A percentile compares a stretch with the other conserved stretches of the same genome.
Evolutionary conservation across 2,113 vertebrate genomes (phyloP).

Genomic region (Oostethus manadensis): DNA sequence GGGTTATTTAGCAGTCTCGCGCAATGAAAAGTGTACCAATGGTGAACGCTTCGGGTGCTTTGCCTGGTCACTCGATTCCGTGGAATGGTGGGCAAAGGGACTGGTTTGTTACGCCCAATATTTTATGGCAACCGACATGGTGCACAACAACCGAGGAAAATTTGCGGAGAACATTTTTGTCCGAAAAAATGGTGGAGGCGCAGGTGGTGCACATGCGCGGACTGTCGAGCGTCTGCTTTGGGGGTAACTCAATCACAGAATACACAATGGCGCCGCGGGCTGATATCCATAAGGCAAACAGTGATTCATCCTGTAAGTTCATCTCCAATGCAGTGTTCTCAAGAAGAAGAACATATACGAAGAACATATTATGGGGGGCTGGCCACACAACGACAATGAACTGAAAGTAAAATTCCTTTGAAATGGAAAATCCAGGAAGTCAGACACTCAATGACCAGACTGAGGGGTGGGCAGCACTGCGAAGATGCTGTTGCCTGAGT

Average conservation of each 20-base stretch:
- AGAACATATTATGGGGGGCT: slow-evolving; percentile 31
- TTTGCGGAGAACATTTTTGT: too few relatives aligned
- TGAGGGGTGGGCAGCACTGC: slow-evolving; percentile 35
- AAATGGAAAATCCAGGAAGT: slow-evolving; percentile 53
- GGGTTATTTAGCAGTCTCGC: too few relatives aligned
- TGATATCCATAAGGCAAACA: slow-evolving; percentile 65
- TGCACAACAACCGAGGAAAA: too few relatives aligned
- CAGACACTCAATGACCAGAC: slow-evolving; percentile 44
- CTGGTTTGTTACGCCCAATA: too few relatives aligned
- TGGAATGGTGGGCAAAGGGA: too few relatives aligned
- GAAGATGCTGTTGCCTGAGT: slow-evolving; percentile 48
- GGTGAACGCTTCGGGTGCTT: too few relatives aligned
- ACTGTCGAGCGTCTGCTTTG: slow-evolving; percentile 47
- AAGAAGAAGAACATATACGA: slow-evolving; percentile 13
- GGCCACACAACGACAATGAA: slow-evolving; percentile 31
- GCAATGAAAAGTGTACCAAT: too few relatives aligned
- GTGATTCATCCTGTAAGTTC: slow-evolving; percentile 61
- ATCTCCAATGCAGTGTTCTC: slow-evolving; percentile 33
- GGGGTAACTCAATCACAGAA: slow-evolving; percentile 55
- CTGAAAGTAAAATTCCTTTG: slow-evolving; percentile 57
- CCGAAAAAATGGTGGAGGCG: slow-evolving; percentile 7
- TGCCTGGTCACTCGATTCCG: too few relatives aligned
- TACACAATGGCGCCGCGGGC: slow-evolving; percentile 53
- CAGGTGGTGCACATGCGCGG: slow-evolving; percentile 7
- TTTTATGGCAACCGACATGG: too few relatives aligned